Evolutionary conservation across 2,888 invertebrate genomes (phyloP), one percentile per base, ranked within the genome.

Genomic region (Idaea dimidiata): DNA sequence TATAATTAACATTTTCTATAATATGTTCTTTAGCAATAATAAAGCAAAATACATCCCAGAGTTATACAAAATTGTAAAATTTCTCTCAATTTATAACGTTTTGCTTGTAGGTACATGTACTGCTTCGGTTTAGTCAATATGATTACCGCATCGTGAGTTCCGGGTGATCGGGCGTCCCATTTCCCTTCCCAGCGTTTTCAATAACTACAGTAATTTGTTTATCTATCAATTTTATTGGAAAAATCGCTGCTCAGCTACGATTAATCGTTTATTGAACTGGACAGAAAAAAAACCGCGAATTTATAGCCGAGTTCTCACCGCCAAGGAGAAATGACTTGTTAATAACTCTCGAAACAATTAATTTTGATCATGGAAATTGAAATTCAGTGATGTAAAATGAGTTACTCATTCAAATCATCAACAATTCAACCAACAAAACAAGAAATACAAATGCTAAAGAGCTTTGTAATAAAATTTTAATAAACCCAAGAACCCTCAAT

Each of bases 401-500:
- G 17, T 54, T 5, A 7, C 54, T 54, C 16, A 54, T 54, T 5
- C 8, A 54, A 54, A 54, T 54, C 54, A 54, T 54, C n/a, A 54
- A 54, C 54, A 54, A 54, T 54, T 54, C 17, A 54, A 54, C 54
- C 8, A 16, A 54, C 54, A 16, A 54, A 54, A 54, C 54, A 54
- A 54, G 54, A 62, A 62, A 60, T 62, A 67, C 33, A 66, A 66
- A 61, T 57, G 61, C 33, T 62, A 58, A 64, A 63, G 62, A 66
- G 64, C 67, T 65, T 69, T 63, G 65, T 65, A 60, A 64, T 67
- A 67, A 63, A 65, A 65, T 67, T 63, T 67, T 67, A 65, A 67
- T 67, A 69, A 67, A 63, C 63, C 55, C 60, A 61, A 62, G 62
- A 63, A 62, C 59, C 67, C 69, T 65, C 63, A 69, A 69, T 67